Evolutionary conservation across 2,113 vertebrate genomes (phyloP).

Genomic region (Pygoscelis adeliae): DNA sequence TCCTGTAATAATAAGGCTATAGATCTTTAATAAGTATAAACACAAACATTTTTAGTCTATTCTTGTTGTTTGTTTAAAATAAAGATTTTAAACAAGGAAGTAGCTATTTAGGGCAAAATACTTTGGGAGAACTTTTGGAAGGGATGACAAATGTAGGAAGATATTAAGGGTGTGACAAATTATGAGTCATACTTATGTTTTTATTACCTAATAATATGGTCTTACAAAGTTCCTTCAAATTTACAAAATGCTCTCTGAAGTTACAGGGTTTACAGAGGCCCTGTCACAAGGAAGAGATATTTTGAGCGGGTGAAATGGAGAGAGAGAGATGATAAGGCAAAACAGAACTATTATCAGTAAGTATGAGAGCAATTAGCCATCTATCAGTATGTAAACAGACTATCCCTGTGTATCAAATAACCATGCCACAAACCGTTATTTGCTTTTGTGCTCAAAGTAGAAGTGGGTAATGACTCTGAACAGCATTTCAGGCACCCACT

Average conservation of each 20-base stretch:
- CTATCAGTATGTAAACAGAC: not conserved
- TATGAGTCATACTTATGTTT: not conserved
- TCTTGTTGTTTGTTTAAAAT: not conserved
- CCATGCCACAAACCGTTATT: not conserved
- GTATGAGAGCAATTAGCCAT: not conserved
- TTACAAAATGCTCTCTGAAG: not conserved
- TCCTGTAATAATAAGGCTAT: not conserved
- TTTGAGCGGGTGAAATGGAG: not conserved
- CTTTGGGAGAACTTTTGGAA: not conserved
- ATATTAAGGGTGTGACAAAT: not conserved
- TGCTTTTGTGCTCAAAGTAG: slow-evolving; percentile 3
- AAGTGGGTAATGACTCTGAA: not conserved
- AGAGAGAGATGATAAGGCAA: not conserved
- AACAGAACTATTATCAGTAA: not conserved
- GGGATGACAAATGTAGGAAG: not conserved
- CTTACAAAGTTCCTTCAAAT: not conserved
- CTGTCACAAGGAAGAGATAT: not conserved
- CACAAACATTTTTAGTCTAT: not conserved
- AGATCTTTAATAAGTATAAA: not conserved
- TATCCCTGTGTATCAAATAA: not conserved
- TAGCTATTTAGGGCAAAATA: not conserved
- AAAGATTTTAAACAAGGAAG: not conserved
- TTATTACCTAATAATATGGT: not conserved
- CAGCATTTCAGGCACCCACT: not conserved
- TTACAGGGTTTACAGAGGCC: not conserved